Percentiles rank a stretch among this genome's conserved stretches.
These are phyloP conservation scores for Megalonaias nervosa DNA, from an alignment of 1,140 invertebrate species.

Conservation along the genomic window DNA sequence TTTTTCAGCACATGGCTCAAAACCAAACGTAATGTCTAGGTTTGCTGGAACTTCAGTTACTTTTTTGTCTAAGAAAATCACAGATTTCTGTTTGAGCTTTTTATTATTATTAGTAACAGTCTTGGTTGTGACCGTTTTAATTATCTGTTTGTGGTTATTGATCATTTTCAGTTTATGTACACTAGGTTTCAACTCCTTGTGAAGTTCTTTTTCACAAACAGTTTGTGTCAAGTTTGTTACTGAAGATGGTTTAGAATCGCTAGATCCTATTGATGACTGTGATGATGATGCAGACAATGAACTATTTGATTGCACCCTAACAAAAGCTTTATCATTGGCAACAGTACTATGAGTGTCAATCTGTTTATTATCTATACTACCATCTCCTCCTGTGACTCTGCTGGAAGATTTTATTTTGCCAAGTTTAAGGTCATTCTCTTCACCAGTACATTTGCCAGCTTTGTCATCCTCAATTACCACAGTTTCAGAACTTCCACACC, in stretches of 20 bases:
- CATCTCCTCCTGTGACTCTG: background rate
- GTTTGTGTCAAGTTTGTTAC: constrained; percentile 19
- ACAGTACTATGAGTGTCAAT: constrained; percentile 10
- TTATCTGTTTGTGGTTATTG: background rate
- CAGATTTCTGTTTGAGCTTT: constrained; percentile 45
- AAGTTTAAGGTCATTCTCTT: constrained; percentile 31
- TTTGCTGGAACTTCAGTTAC: constrained; percentile 41
- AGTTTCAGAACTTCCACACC: background rate
- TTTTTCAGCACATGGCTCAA: constrained; percentile 38
- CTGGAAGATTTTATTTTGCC: constrained; percentile 2
- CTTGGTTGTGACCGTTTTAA: constrained; percentile 16
- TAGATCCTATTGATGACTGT: background rate
- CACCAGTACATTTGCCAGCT: constrained; percentile 35
- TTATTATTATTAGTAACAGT: constrained; percentile 18
- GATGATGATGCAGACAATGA: background rate
- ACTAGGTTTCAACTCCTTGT: constrained; percentile 28
- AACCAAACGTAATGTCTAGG: constrained; percentile 56
- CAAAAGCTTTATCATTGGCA: background rate
- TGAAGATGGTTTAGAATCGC: constrained; percentile 25
- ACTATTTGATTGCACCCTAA: constrained; percentile 4
- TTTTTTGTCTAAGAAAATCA: constrained; percentile 57
- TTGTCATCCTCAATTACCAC: constrained; percentile 4
- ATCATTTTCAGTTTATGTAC: constrained; percentile 36
- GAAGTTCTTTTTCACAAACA: constrained; percentile 21
- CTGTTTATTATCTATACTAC: background rate